Conservation (phyloP, 2,888 invertebrate species). For the Argynnis bischoffii region DNA sequence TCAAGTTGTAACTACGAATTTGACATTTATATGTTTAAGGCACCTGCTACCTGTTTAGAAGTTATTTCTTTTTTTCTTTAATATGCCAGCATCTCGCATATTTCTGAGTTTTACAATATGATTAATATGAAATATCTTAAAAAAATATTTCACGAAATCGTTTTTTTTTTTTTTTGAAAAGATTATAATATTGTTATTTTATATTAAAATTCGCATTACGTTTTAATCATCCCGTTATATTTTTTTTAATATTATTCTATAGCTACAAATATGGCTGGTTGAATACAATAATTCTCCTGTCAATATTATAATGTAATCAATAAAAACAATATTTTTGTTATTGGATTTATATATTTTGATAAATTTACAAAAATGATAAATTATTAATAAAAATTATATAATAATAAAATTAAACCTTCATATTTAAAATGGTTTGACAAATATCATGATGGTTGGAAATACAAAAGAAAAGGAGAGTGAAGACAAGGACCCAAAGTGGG, state of each 20-base stretch:
- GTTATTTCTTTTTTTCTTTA: not conserved
- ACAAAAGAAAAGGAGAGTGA: constrained; percentile 50
- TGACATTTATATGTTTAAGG: constrained; percentile 52
- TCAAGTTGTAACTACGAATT: constrained; percentile 66
- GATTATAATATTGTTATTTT: no score
- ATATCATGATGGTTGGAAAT: constrained; percentile 56
- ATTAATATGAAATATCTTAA: no score
- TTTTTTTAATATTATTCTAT: no score
- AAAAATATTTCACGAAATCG: no score
- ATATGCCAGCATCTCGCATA: constrained; percentile 9
- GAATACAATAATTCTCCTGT: constrained; percentile 11
- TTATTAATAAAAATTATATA: constrained; percentile 4
- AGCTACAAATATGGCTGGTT: constrained; percentile 1
- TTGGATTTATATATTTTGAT: not conserved
- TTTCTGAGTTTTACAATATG: no score
- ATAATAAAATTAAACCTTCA: constrained; percentile 31
- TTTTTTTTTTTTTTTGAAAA: no score
- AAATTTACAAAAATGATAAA: constrained; percentile 10
- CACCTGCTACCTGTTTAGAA: constrained; percentile 4
- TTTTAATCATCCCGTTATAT: no score
- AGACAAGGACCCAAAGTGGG: constrained; percentile 46
- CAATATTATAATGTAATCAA: constrained; percentile 5
- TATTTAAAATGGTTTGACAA: constrained; percentile 21
- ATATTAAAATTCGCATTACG: no score
- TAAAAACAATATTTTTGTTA: not conserved